phyloP scores from a whole-genome alignment of 2,797 vertebrate genomes.

The Sebastes steindachneri region DNA sequence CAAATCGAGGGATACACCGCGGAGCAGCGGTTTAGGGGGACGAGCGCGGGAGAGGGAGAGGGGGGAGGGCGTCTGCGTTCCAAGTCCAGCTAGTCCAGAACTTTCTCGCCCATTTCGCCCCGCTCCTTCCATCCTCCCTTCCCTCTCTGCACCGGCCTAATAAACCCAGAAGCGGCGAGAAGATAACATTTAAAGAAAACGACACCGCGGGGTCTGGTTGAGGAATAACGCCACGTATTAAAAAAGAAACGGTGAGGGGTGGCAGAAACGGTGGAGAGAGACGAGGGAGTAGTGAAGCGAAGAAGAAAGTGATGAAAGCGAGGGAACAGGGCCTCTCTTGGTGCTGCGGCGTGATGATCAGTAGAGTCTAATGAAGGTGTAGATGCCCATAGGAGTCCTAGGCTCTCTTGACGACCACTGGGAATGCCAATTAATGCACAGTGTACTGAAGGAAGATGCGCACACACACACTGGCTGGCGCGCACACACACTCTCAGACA shows the following conservation, averaged over 20 bases:
- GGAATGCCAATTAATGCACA: slow-evolving; percentile 82
- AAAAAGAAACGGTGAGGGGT: slow-evolving; percentile 1
- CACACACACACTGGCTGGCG: slow-evolving; percentile 4
- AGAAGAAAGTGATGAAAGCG: slow-evolving; percentile 78
- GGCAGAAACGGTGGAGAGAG: slow-evolving; percentile 35
- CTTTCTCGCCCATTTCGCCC: slow-evolving; percentile 12
- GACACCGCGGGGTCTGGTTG: slow-evolving; percentile 42
- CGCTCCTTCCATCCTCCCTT: not conserved
- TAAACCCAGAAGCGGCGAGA: slow-evolving; percentile 49
- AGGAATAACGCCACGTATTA: slow-evolving; percentile 34
- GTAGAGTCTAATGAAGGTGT: slow-evolving; percentile 86
- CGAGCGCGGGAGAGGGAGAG: not conserved
- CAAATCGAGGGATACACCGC: slow-evolving; percentile 46
- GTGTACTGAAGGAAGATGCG: slow-evolving; percentile 56
- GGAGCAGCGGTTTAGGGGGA: slow-evolving; percentile 6
- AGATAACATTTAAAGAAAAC: slow-evolving; percentile 48
- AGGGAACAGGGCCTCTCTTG: slow-evolving; percentile 71
- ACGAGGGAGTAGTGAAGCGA: slow-evolving; percentile 47
- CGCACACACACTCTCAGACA: slow-evolving; percentile 41
- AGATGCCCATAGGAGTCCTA: slow-evolving; percentile 77
- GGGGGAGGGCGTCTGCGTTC: not conserved
- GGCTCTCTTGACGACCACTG: slow-evolving; percentile 74
- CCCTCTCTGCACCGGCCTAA: not conserved
- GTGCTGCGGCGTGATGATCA: slow-evolving; percentile 81
- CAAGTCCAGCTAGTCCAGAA: slow-evolving; percentile 45